Conservation (phyloP, 1,140 invertebrate species). For the Papilio polyxenes region DNA sequence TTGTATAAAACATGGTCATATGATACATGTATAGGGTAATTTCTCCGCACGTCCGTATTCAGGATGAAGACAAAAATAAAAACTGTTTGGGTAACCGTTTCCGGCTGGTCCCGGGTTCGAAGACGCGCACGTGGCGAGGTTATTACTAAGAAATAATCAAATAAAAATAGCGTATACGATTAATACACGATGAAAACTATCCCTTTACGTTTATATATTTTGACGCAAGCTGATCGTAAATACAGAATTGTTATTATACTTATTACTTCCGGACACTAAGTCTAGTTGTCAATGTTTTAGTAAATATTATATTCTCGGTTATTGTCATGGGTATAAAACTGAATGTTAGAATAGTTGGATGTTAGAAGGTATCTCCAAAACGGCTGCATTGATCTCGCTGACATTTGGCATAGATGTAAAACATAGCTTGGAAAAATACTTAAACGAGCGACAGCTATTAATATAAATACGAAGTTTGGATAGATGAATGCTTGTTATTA, state of each 20-base stretch:
- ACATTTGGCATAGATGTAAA: no score
- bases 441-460: no score
- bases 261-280: neutral
- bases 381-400: no score
- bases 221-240: conserved; percentile 32
- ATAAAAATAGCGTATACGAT: conserved; percentile 73
- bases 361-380: no score
- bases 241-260: neutral
- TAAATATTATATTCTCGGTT: no score
- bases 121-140: conserved; percentile 67
- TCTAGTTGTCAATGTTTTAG: no score
- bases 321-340: no score
- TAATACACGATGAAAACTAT: conserved; percentile 57
- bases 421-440: no score
- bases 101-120: conserved; percentile 72
- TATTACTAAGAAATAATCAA: conserved; percentile 74
- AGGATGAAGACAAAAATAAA: conserved; percentile 77
- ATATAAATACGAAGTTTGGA: no score
- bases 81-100: conserved; percentile 76
- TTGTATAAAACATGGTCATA: neutral
- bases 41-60: conserved; percentile 44
- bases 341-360: no score
- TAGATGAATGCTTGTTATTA: no score
- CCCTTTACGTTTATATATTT: conserved; percentile 39
- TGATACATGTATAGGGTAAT: neutral